phyloP scores from a whole-genome alignment of 2,888 invertebrate genomes.

The Sipha maydis region DNA sequence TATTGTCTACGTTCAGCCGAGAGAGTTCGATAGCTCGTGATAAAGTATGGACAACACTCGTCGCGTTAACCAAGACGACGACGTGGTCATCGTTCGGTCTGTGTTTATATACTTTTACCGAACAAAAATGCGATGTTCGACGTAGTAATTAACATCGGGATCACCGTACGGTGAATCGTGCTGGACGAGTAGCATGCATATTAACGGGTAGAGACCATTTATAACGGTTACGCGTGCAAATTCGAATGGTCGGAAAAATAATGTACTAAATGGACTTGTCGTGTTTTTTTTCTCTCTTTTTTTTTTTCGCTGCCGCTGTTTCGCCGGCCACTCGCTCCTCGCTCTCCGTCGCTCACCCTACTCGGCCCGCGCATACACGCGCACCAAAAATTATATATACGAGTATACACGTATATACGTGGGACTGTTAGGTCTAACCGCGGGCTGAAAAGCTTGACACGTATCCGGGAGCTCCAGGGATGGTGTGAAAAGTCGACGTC shows the following conservation, averaged over 20 bases:
- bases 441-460: neutral
- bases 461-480: neutral
- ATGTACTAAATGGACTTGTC: slow-evolving; percentile 51
- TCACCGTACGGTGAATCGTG: neutral
- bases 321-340: neutral
- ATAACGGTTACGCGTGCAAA: slow-evolving; percentile 47
- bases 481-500: slow-evolving; percentile 8
- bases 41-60: too few species aligned
- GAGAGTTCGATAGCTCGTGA: too few species aligned
- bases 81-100: too few species aligned
- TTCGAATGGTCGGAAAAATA: slow-evolving; percentile 25
- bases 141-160: neutral
- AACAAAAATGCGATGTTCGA: neutral
- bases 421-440: neutral
- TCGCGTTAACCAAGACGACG: too few species aligned
- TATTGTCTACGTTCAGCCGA: too few species aligned
- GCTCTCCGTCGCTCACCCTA: neutral
- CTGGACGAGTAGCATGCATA: neutral
- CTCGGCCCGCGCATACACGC: too few species aligned
- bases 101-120: neutral
- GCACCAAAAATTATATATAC: too few species aligned
- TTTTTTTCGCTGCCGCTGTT: neutral
- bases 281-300: slow-evolving; percentile 1
- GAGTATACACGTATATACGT: neutral
- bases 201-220: slow-evolving; percentile 6